Evolutionary conservation across 2,113 vertebrate genomes (phyloP).

Genomic region (Upupa epops): DNA sequence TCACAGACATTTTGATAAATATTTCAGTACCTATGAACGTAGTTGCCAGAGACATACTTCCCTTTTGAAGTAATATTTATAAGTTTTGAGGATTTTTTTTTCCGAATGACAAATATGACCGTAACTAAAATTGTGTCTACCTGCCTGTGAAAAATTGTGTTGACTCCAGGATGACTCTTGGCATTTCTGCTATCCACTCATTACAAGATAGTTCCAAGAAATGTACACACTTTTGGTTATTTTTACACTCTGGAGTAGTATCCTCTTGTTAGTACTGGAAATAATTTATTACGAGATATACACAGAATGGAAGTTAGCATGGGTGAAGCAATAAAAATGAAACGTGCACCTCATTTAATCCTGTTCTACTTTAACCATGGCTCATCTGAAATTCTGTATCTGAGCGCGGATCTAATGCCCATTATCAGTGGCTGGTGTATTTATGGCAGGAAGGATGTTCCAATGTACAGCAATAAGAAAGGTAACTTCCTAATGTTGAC

Average conservation of each 20-base stretch:
- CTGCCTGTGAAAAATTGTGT: background rate
- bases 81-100: too few relatives aligned
- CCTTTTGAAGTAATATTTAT: too few relatives aligned
- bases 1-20: background rate
- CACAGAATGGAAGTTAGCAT: background rate
- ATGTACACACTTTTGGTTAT: background rate
- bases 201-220: background rate
- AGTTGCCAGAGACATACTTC: background rate
- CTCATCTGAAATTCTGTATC: background rate
- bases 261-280: background rate
- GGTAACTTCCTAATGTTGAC: background rate
- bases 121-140: background rate
- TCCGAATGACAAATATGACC: background rate
- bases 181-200: background rate
- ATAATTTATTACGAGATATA: background rate
- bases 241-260: background rate
- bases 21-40: background rate
- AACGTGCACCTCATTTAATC: background rate
- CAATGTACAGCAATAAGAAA: background rate
- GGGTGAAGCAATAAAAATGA: background rate
- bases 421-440: background rate
- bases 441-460: background rate
- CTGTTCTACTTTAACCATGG: background rate
- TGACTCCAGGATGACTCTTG: background rate
- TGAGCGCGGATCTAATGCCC: background rate